Evolutionary conservation across 2,113 vertebrate genomes (phyloP).

Genomic region (Syngnathus scovelli): DNA sequence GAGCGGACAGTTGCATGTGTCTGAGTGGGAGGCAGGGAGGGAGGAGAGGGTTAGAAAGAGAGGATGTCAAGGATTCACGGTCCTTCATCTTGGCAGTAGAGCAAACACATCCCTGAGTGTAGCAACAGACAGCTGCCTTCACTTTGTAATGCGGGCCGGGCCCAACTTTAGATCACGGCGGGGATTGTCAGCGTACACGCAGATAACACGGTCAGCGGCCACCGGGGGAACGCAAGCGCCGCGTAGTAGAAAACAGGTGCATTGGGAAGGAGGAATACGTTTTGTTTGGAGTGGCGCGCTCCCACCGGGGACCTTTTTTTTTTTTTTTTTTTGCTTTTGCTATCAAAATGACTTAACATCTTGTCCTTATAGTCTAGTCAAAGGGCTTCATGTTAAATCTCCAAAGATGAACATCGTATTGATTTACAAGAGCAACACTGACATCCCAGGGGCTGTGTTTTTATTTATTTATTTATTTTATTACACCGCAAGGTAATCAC

Average conservation of each 20-base stretch:
- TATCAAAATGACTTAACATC: constrained; percentile 94
- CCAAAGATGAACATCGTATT: constrained; percentile 88
- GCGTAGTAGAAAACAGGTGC: constrained; percentile 50
- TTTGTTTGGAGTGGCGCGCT: constrained; percentile 77
- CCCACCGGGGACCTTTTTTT: constrained; percentile 83
- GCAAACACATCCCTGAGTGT: constrained; percentile 97
- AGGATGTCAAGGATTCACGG: constrained; percentile 98
- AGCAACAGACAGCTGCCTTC: constrained; percentile 99
- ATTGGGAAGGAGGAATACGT: constrained; percentile 13
- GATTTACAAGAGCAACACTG: constrained; percentile 83
- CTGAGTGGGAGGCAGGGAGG: constrained; percentile 80
- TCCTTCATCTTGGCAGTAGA: constrained; percentile 99
- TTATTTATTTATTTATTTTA: neutral
- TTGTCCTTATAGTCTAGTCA: constrained; percentile 88
- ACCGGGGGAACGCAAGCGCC: constrained; percentile 67
- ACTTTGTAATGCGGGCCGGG: constrained; percentile 87
- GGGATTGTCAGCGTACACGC: constrained; percentile 81
- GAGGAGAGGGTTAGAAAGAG: constrained; percentile 69
- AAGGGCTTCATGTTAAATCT: constrained; percentile 86
- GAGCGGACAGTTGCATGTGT: constrained; percentile 93
- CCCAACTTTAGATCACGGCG: constrained; percentile 97
- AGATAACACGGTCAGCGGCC: constrained; percentile 98
- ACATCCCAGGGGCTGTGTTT: constrained; percentile 81
- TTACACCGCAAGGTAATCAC: constrained; percentile 73
- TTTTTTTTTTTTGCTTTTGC: constrained; percentile 12